A percentile compares a stretch with the other conserved stretches of the same genome.
These are phyloP conservation scores for Pluvialis apricaria DNA, from an alignment of 2,113 vertebrate species.

Conservation along the genomic window DNA sequence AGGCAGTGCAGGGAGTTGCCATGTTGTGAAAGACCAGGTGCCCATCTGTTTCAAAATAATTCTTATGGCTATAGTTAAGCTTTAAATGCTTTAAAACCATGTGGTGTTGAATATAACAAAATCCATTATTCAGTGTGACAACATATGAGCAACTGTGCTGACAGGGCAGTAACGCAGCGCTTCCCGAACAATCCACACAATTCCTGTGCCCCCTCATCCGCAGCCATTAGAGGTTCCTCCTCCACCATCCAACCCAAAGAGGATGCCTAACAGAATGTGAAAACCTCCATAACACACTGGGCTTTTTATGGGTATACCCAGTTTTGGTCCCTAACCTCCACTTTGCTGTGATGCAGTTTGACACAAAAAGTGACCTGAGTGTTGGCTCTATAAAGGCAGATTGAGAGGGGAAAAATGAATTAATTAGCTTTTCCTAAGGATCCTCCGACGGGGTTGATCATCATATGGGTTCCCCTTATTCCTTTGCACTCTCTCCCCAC, in stretches of 20 bases:
- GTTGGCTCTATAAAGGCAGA: neutral
- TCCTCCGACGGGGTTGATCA: neutral
- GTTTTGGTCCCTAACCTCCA: neutral
- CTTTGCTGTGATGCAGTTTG: neutral
- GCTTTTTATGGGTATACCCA: neutral
- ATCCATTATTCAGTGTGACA: neutral
- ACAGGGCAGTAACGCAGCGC: neutral
- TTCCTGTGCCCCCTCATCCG: neutral
- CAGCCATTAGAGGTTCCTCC: neutral
- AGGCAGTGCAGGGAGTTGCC: neutral
- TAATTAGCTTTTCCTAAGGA: neutral
- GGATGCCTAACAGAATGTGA: neutral
- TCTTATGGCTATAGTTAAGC: neutral
- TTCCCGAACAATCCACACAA: neutral
- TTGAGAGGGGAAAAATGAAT: fast-evolving
- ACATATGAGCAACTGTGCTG: neutral
- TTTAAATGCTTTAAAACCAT: neutral
- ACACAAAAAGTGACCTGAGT: neutral
- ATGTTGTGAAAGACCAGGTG: neutral
- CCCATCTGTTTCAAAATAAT: neutral
- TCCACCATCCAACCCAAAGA: neutral
- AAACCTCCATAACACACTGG: neutral
- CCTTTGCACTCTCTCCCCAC: neutral
- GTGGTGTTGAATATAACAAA: neutral
- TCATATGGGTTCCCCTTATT: neutral